Conservation (phyloP, 1,140 invertebrate species). For the Lepeophtheirus salmonis region DNA sequence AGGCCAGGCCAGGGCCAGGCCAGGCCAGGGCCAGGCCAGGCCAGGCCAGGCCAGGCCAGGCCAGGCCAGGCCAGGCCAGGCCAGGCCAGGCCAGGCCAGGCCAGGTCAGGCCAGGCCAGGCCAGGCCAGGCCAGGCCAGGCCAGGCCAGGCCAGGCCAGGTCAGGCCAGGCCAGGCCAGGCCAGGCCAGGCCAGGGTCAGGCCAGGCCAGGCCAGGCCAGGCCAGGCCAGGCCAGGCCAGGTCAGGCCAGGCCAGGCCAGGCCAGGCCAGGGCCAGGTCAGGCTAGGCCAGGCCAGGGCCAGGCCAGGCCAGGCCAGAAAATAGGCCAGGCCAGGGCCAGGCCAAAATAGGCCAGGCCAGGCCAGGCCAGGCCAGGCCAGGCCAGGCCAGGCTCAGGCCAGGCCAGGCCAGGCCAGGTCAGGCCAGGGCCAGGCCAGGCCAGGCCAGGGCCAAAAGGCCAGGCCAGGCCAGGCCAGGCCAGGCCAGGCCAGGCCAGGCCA, state of each 20-base stretch:
- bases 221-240: conserved; percentile 23
- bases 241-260: conserved; percentile 23
- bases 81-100: conserved; percentile 21
- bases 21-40: conserved; percentile 21
- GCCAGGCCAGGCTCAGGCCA: conserved; percentile 21
- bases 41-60: conserved; percentile 20
- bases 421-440: conserved; percentile 11
- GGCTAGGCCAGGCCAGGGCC: conserved; percentile 19
- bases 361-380: conserved; percentile 22
- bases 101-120: conserved; percentile 15
- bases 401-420: conserved; percentile 20
- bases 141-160: conserved; percentile 22
- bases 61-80: conserved; percentile 22
- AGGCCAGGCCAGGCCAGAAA: conserved; percentile 21
- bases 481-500: conserved; percentile 19
- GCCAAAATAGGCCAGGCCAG: conserved; percentile 22
- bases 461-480: conserved; percentile 17
- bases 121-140: conserved; percentile 20
- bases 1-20: conserved; percentile 20
- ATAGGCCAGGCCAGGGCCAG: conserved; percentile 14
- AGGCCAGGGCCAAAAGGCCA: conserved; percentile 3
- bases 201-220: conserved; percentile 22
- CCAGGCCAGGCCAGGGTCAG: conserved; percentile 21
- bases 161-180: conserved; percentile 23
- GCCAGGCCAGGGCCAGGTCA: conserved; percentile 21